These are phyloP conservation scores for Campylorhamphus procurvoides DNA, from an alignment of 2,113 vertebrate species.

Conservation along the genomic window DNA sequence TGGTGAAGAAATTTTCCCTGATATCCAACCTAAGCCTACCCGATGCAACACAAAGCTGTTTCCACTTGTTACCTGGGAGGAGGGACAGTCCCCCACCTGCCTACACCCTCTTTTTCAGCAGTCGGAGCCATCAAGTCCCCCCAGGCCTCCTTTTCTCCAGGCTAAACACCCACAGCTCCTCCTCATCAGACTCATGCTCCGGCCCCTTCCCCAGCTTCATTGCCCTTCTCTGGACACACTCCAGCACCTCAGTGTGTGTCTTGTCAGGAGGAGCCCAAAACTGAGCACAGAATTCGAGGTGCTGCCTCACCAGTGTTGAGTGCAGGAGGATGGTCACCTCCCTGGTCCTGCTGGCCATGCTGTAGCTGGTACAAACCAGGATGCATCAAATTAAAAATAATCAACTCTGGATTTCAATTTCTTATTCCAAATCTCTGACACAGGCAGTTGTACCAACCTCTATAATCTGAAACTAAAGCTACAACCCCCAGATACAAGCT, in stretches of 20 bases:
- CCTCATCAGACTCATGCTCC: neutral
- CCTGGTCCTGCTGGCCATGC: neutral
- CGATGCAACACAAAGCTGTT: fast-evolving
- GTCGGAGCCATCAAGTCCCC: fast-evolving
- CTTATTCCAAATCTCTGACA: neutral
- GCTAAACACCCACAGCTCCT: neutral
- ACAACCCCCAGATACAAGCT: neutral
- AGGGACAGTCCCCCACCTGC: fast-evolving
- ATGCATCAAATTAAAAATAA: neutral
- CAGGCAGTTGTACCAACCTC: neutral
- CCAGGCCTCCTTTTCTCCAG: neutral
- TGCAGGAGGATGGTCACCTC: fast-evolving
- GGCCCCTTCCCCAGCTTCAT: fast-evolving
- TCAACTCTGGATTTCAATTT: neutral
- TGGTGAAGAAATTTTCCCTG: neutral
- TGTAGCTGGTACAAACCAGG: neutral
- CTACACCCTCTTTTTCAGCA: neutral
- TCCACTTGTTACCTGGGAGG: neutral
- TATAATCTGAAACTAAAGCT: neutral
- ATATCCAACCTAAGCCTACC: neutral
- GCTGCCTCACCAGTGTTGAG: neutral
- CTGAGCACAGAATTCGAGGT: neutral
- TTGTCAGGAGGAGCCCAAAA: neutral
- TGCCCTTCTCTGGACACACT: neutral
- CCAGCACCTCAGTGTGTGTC: neutral